A percentile compares a stretch with the other conserved stretches of the same genome.
Evolutionary conservation across 1,140 invertebrate genomes (phyloP).

Genomic region (Philaenus spumarius): DNA sequence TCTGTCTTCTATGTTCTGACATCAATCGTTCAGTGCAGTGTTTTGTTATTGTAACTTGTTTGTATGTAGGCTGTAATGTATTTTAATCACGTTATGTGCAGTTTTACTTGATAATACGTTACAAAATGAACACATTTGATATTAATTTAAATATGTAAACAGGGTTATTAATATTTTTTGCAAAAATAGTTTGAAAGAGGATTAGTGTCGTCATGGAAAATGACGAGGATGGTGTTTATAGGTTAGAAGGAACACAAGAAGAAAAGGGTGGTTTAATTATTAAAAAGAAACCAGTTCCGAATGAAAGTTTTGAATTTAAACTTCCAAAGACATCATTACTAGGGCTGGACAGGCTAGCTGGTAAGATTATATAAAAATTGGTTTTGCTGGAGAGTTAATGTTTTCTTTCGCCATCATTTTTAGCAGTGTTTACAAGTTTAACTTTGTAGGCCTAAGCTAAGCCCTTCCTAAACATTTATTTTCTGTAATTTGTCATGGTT

Average conservation of each 20-base stretch:
- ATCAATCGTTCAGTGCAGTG: no score
- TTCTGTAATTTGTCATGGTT: no score
- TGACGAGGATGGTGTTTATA: slow-evolving; percentile 57
- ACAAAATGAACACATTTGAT: no score
- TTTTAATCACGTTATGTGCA: no score
- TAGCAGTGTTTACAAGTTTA: background rate
- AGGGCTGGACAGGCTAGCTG: slow-evolving; percentile 82
- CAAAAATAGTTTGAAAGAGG: no score
- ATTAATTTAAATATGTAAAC: no score
- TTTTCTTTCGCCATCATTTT: background rate
- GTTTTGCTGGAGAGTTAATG: slow-evolving; percentile 3
- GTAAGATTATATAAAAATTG: slow-evolving; percentile 24
- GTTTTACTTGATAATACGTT: no score
- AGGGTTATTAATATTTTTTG: no score
- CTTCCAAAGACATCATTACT: slow-evolving; percentile 68
- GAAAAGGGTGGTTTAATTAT: slow-evolving; percentile 78
- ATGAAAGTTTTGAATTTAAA: slow-evolving; percentile 58
- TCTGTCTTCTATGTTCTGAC: no score
- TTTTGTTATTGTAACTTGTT: no score
- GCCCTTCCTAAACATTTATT: no score
- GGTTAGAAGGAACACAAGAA: slow-evolving; percentile 69
- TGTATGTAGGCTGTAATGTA: no score
- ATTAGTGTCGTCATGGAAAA: slow-evolving; percentile 26
- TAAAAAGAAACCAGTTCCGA: slow-evolving; percentile 61
- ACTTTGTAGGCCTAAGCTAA: background rate